Percentiles rank a stretch among this genome's conserved stretches.
Conservation (phyloP, 92 coral and sea anemone species). For the Paragorgia papillata region DNA sequence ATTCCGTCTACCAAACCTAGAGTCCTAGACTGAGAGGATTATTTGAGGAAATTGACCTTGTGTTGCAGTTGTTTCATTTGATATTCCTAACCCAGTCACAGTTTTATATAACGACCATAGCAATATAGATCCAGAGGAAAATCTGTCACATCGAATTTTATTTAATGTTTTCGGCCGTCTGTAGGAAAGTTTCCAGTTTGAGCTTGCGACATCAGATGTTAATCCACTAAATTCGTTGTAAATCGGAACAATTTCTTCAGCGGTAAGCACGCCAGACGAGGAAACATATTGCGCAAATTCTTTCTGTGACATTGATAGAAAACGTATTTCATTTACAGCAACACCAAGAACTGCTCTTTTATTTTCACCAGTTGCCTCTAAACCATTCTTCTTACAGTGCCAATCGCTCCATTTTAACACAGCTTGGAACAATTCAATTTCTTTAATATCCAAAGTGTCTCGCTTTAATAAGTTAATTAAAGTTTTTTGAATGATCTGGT, state of each 20-base stretch:
- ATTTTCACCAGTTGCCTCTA: slow-evolving; percentile 37
- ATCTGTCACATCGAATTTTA: too few relatives aligned
- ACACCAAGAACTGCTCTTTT: slow-evolving; percentile 58
- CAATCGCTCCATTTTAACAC: slow-evolving; percentile 59
- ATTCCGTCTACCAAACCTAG: too few relatives aligned
- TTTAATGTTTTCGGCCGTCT: too few relatives aligned
- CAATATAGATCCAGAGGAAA: too few relatives aligned
- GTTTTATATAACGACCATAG: too few relatives aligned
- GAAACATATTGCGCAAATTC: slow-evolving; percentile 71
- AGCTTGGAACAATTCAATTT: slow-evolving; percentile 65
- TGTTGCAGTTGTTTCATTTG: background rate
- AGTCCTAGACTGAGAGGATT: too few relatives aligned
- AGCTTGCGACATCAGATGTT: too few relatives aligned
- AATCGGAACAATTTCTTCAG: slow-evolving; percentile 56
- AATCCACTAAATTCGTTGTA: slow-evolving; percentile 53
- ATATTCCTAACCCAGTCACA: background rate
- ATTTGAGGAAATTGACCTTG: too few relatives aligned
- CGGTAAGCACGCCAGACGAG: slow-evolving; percentile 44
- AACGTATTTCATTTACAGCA: slow-evolving; percentile 59
- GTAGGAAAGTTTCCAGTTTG: too few relatives aligned
- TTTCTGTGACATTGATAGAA: slow-evolving; percentile 67
- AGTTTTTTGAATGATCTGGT: slow-evolving; percentile 40
- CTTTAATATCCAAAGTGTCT: slow-evolving; percentile 51
- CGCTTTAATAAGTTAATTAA: slow-evolving; percentile 43
- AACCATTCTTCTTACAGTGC: slow-evolving; percentile 32